These are phyloP conservation scores for Bubalus kerabau DNA, from an alignment of 2,113 vertebrate genomes.

Conservation along the genomic window DNA sequence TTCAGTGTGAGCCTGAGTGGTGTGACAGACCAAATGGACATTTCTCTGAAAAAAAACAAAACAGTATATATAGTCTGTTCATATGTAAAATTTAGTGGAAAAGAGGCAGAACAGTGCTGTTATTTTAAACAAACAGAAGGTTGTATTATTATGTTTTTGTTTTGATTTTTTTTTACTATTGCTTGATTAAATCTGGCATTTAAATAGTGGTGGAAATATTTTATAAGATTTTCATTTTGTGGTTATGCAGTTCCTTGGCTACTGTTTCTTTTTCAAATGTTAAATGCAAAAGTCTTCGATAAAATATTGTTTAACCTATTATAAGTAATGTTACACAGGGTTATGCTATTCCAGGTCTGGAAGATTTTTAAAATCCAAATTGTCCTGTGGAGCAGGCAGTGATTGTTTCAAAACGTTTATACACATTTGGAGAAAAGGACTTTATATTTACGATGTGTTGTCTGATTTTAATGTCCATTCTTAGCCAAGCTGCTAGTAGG, in stretches of 20 bases:
- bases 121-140: conserved; percentile 85
- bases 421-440: conserved; percentile 77
- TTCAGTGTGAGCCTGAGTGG: conserved; percentile 69
- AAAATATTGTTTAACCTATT: conserved; percentile 81
- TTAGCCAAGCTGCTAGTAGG: conserved; percentile 91
- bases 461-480: conserved; percentile 76
- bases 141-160: conserved; percentile 69
- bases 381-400: conserved; percentile 88
- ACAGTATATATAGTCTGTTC: conserved; percentile 85
- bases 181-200: conserved; percentile 85
- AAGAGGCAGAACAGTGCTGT: conserved; percentile 81
- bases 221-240: conserved; percentile 80
- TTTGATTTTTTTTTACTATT: conserved; percentile 75
- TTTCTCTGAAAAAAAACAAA: conserved; percentile 74
- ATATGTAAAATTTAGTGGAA: conserved; percentile 84
- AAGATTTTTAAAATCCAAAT: conserved; percentile 79
- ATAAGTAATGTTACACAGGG: conserved; percentile 79
- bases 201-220: conserved; percentile 84
- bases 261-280: conserved; percentile 74
- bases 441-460: conserved; percentile 78
- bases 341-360: conserved; percentile 81
- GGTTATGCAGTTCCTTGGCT: conserved; percentile 82
- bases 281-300: conserved; percentile 75
- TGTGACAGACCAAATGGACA: conserved; percentile 90
- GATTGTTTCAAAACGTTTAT: conserved; percentile 80